phyloP scores from a whole-genome alignment of 2,888 invertebrate genomes.

The Oscheius sp. region DNA sequence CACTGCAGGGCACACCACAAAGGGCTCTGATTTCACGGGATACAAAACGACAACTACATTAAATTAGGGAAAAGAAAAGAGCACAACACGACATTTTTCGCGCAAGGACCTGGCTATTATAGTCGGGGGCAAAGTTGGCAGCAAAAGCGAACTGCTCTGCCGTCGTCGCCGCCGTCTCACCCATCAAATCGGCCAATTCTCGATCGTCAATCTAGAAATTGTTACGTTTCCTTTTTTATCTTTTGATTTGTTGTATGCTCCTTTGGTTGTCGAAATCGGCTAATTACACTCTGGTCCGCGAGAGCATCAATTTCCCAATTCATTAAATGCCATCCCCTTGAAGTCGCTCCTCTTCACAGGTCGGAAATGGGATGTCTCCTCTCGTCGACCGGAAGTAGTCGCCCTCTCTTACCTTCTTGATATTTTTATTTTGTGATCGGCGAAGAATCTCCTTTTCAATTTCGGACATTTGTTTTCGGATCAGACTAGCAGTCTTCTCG shows the following conservation, averaged over 20 bases:
- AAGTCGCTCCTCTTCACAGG: background rate
- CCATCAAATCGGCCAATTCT: slow-evolving; percentile 69
- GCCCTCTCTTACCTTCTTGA: slow-evolving; percentile 64
- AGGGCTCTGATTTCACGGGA: background rate
- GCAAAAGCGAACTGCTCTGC: slow-evolving; percentile 24
- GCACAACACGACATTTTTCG: slow-evolving; percentile 9
- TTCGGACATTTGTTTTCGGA: slow-evolving; percentile 81
- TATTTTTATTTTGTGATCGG: slow-evolving; percentile 72
- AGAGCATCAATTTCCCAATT: slow-evolving; percentile 31
- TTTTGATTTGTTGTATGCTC: background rate
- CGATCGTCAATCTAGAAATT: slow-evolving; percentile 67
- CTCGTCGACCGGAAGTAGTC: too few species aligned
- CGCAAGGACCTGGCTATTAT: slow-evolving; percentile 16
- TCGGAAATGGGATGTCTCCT: slow-evolving; percentile 6
- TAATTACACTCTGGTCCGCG: slow-evolving; percentile 5
- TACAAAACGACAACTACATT: slow-evolving; percentile 6
- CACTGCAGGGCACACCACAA: slow-evolving; percentile 19
- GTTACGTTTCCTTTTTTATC: background rate
- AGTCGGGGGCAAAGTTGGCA: slow-evolving; percentile 25
- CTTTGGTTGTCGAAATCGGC: background rate
- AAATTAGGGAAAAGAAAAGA: slow-evolving; percentile 6
- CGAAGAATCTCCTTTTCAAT: slow-evolving; percentile 81
- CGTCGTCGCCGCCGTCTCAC: slow-evolving; percentile 28
- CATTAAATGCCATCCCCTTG: slow-evolving; percentile 18
- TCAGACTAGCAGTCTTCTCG: slow-evolving; percentile 72